Conservation (phyloP, 2,113 vertebrate species). For the Takifugu flavidus region DNA sequence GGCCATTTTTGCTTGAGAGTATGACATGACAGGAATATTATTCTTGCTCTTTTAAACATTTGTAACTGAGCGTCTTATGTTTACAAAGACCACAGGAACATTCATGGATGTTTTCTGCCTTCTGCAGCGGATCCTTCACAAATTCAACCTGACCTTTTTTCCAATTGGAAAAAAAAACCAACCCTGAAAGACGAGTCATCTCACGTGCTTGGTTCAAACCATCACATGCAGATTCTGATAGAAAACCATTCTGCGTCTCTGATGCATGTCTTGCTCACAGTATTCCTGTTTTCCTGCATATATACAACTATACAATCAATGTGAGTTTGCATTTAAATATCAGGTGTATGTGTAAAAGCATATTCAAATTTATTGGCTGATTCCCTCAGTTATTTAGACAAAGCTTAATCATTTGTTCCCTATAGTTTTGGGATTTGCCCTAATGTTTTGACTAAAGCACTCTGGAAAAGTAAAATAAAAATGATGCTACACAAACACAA, state of each 20-base stretch:
- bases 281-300: conserved; percentile 10
- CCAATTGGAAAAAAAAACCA: background rate
- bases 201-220: too few relatives aligned
- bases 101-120: background rate
- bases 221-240: background rate
- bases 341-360: background rate
- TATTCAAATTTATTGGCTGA: conserved; percentile 14
- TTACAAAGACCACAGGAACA: background rate
- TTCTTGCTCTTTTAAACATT: background rate
- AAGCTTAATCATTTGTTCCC: background rate
- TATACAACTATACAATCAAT: conserved; percentile 1
- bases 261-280: conserved; percentile 7
- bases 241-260: background rate
- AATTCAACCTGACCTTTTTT: background rate
- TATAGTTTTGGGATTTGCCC: conserved; percentile 4
- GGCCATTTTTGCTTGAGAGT: conserved; percentile 43
- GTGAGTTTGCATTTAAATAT: conserved; percentile 1
- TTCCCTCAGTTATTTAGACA: conserved; percentile 9
- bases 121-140: background rate
- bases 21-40: background rate
- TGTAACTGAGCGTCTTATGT: background rate
- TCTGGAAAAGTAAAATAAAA: background rate
- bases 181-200: background rate
- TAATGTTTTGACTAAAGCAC: conserved; percentile 13
- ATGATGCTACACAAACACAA: background rate